A percentile compares a stretch with the other conserved stretches of the same genome.
phyloP scores from a whole-genome alignment of 2,797 vertebrate genomes.

The Ambastaia sidthimunki region DNA sequence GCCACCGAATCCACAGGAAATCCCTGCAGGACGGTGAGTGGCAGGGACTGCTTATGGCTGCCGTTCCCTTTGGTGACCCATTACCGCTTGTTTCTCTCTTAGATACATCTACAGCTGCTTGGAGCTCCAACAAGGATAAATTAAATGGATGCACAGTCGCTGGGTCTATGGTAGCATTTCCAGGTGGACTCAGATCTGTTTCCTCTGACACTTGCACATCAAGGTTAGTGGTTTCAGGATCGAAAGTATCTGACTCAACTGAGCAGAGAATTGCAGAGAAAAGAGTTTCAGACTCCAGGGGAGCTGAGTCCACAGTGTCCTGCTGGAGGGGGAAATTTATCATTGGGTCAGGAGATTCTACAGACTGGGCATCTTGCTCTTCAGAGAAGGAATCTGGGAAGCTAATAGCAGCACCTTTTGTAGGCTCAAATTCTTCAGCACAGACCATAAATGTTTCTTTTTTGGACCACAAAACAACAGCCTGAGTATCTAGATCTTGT shows the following conservation, averaged over 20 bases:
- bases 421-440: conserved; percentile 20
- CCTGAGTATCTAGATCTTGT: conserved; percentile 43
- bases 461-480: conserved; percentile 60
- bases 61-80: conserved; percentile 57
- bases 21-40: conserved; percentile 66
- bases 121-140: conserved; percentile 59
- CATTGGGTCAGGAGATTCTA: conserved; percentile 36
- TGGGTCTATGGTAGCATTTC: conserved; percentile 59
- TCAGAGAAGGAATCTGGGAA: conserved; percentile 43
- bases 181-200: conserved; percentile 62
- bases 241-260: conserved; percentile 53
- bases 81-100: conserved; percentile 61
- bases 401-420: conserved; percentile 23
- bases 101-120: conserved; percentile 58
- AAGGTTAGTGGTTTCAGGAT: conserved; percentile 48
- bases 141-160: conserved; percentile 58
- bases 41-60: conserved; percentile 57
- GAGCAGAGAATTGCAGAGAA: conserved; percentile 59
- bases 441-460: conserved; percentile 36
- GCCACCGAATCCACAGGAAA: conserved; percentile 81
- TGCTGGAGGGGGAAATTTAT: conserved; percentile 50
- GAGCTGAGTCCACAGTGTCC: conserved; percentile 49
- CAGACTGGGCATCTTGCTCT: conserved; percentile 45
- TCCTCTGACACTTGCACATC: conserved; percentile 43
- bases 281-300: conserved; percentile 51